phyloP scores from a whole-genome alignment of 2,888 invertebrate genomes.

The Pollenia amentaria region DNA sequence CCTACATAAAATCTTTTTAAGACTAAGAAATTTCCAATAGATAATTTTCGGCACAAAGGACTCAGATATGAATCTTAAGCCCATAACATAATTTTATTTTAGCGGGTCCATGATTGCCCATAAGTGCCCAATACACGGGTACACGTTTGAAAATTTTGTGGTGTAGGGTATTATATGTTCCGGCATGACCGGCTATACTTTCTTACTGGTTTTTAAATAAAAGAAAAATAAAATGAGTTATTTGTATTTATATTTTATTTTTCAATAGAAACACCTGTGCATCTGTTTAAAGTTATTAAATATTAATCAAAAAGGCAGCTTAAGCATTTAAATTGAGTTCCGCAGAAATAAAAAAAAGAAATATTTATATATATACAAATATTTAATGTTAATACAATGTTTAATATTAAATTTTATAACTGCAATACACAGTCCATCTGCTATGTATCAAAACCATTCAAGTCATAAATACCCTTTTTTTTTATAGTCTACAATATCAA shows the following conservation, averaged over 20 bases:
- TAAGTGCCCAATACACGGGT: too few relatives aligned
- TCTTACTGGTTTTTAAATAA: too few relatives aligned
- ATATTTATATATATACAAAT: constrained; percentile 5
- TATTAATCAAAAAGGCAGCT: background rate
- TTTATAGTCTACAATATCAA: constrained; percentile 4
- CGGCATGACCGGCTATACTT: too few relatives aligned
- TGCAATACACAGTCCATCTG: constrained; percentile 6
- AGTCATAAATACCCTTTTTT: constrained; percentile 10
- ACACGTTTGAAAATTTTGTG: too few relatives aligned
- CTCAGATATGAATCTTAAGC: too few relatives aligned
- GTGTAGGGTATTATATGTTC: too few relatives aligned
- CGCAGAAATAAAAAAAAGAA: background rate
- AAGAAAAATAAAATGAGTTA: background rate
- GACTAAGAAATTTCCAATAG: too few relatives aligned
- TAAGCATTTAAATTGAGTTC: background rate
- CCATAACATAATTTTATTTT: too few relatives aligned
- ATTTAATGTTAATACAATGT: constrained; percentile 5
- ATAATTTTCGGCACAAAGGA: too few relatives aligned
- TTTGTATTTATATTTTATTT: background rate
- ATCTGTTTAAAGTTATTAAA: constrained; percentile 2
- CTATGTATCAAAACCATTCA: constrained; percentile 2
- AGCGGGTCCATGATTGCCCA: too few relatives aligned
- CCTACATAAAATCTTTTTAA: too few relatives aligned
- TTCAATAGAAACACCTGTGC: constrained; percentile 30
- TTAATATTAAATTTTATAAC: constrained; percentile 10